Percentiles rank a stretch among this genome's conserved stretches.
Evolutionary conservation across 1,140 invertebrate species (phyloP).

Genomic region (Limonius californicus): DNA sequence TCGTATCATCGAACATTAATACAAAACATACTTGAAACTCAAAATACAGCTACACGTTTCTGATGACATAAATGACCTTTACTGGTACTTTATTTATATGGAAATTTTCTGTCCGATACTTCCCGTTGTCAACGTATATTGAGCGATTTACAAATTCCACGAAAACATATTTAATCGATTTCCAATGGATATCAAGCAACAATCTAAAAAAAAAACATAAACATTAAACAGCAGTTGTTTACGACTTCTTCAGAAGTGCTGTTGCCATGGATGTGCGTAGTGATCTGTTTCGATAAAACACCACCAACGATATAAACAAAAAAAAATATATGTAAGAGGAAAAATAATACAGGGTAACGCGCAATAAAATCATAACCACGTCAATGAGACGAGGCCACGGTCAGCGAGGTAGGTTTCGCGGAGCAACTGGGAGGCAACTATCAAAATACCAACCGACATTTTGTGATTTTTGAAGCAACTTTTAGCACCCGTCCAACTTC

Average conservation of each 20-base stretch:
- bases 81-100: not conserved
- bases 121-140: too few species aligned
- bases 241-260: not conserved
- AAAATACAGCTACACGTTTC: not conserved
- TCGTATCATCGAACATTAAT: too few species aligned
- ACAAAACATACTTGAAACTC: too few species aligned
- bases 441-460: slow-evolving; percentile 18
- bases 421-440: slow-evolving; percentile 13
- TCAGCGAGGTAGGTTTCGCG: slow-evolving; percentile 21
- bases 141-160: too few species aligned
- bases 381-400: slow-evolving; percentile 24
- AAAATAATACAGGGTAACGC: slow-evolving; percentile 7
- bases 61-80: not conserved
- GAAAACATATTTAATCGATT: not conserved
- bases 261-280: not conserved
- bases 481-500: too few species aligned
- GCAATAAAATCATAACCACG: slow-evolving; percentile 14
- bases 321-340: too few species aligned
- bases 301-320: not conserved
- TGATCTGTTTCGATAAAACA: too few species aligned
- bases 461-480: too few species aligned
- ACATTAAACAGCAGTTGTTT: slow-evolving; percentile 13
- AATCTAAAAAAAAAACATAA: slow-evolving; percentile 3
- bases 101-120: slow-evolving; percentile 1
- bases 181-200: not conserved